Evolutionary conservation across 2,797 vertebrate species (phyloP), one percentile per base, ranked within the genome.

Genomic region (Pachyuromys duprasi): DNA sequence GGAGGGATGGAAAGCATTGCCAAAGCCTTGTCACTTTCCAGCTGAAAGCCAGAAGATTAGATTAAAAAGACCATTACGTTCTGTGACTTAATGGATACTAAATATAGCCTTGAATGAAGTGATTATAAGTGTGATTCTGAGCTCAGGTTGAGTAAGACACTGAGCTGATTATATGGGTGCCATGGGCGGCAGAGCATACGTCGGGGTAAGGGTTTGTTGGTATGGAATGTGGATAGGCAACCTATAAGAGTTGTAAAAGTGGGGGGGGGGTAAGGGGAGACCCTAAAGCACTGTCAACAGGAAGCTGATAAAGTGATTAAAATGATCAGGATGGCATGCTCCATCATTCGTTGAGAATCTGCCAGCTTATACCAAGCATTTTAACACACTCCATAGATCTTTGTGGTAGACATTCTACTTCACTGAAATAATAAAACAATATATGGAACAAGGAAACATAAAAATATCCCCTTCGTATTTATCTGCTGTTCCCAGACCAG

Each of bases 51-150:
- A 86, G 42, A 45, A 91, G 42, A 94, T 96, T 94, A 94, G 76
- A 92, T 96, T 96, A 95, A 96, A 80, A 91, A 95, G 39, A 75
- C 78, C 67, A 53, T 92, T 84, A 94, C 90, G 90, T 89, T 88
- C 62, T 90, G 78, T 78, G 67, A 69, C 14, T 93, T 97, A 13
- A 36, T 86, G 45, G 39, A 70, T 96, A 86, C 79, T 93, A 90
- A 96, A 94, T 75, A 89, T 57, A 94, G 63, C 62, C 80, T 82
- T 89, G 33, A 94, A 20, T 89, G 33, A 86, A 96, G 86, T 80
- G 17, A 69, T 75, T 93, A 57, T 70, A 95, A 93, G 78, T 18
- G 20, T 86, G 18, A 96, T 76, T 55, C 55, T 90, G 60, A 94
- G 91, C 18, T 94, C 75, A 63, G 22, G 62, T 65, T 78, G 57